These are phyloP conservation scores for Hirtodrosophila confusa DNA, from an alignment of 2,888 invertebrate species.

Conservation along the genomic window DNA sequence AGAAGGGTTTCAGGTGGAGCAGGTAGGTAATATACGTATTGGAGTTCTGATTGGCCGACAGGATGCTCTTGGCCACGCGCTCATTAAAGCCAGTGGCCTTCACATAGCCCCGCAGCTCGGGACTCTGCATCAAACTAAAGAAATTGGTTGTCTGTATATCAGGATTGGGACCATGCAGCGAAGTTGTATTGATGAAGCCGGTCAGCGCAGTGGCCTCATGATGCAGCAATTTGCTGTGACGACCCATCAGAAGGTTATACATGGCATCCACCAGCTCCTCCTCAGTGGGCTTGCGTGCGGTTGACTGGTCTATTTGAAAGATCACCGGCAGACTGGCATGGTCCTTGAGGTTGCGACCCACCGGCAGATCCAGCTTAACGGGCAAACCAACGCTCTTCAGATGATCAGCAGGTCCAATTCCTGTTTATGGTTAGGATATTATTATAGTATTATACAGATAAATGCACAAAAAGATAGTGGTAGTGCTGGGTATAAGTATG, in stretches of 20 bases:
- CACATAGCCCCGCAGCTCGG: constrained; percentile 80
- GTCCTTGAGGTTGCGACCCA: constrained; percentile 92
- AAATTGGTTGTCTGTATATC: constrained; percentile 86
- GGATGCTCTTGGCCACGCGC: constrained; percentile 78
- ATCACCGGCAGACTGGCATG: constrained; percentile 88
- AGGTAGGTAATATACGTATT: constrained; percentile 81
- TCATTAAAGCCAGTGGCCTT: constrained; percentile 80
- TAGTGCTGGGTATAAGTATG: too few species aligned
- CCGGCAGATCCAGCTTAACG: constrained; percentile 83
- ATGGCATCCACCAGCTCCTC: constrained; percentile 83
- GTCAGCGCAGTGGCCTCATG: constrained; percentile 85
- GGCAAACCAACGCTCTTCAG: constrained; percentile 75
- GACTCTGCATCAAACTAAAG: constrained; percentile 84
- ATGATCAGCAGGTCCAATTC: constrained; percentile 81
- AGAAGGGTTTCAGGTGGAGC: constrained; percentile 84
- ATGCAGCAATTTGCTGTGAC: constrained; percentile 85
- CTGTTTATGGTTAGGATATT: constrained; percentile 29
- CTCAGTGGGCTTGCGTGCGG: constrained; percentile 81
- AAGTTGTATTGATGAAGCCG: constrained; percentile 86
- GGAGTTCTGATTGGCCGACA: constrained; percentile 79
- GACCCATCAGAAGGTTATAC: constrained; percentile 85
- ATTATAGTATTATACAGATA: too few species aligned
- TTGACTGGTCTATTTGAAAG: constrained; percentile 85
- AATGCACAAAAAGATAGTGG: too few species aligned
- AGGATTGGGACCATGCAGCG: constrained; percentile 85